phyloP scores from a whole-genome alignment of 2,113 vertebrate genomes.

The Rhombomys opimus region DNA sequence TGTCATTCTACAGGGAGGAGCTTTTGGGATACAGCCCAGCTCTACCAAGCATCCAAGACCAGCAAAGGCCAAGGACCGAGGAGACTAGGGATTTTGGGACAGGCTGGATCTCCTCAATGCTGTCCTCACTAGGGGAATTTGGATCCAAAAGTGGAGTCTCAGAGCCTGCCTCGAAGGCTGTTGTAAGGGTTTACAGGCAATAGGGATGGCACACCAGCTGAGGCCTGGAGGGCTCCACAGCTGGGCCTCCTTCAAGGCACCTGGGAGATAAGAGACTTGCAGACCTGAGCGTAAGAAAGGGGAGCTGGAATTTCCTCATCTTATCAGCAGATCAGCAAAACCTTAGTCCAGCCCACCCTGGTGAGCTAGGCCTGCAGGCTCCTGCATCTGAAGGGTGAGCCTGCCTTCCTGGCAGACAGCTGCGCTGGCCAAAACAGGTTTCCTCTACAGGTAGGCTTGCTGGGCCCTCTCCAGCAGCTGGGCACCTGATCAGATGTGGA shows the following conservation, averaged over 20 bases:
- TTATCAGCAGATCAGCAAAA: rapidly evolving
- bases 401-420: rapidly evolving
- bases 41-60: neutral
- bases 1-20: neutral
- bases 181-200: neutral
- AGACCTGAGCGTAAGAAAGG: neutral
- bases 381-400: neutral
- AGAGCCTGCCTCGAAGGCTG: neutral
- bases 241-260: neutral
- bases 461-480: neutral
- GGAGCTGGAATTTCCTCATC: neutral
- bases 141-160: neutral
- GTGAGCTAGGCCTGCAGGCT: neutral
- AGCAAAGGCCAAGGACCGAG: neutral
- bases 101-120: neutral
- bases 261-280: neutral
- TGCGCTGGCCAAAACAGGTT: neutral
- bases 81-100: neutral
- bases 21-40: neutral
- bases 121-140: neutral
- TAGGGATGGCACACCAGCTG: neutral
- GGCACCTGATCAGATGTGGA: slow-evolving; percentile 51
- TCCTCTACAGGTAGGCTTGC: neutral
- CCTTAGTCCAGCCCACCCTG: neutral
- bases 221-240: neutral